Percentiles rank a stretch among this genome's conserved stretches.
These are phyloP conservation scores for Octopus bimaculoides DNA, from an alignment of 1,140 invertebrate genomes.

Conservation along the genomic window DNA sequence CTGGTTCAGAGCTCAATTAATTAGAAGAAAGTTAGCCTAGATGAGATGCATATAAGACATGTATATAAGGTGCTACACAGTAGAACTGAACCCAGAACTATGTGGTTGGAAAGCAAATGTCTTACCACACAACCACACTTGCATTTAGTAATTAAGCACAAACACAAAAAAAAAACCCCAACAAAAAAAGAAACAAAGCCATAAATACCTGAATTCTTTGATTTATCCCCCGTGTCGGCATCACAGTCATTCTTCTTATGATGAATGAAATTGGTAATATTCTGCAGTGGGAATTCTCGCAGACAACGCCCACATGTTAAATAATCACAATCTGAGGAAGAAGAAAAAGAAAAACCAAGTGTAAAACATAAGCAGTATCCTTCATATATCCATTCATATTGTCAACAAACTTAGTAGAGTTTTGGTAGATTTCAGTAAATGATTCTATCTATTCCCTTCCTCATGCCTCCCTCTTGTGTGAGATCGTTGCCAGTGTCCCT, in stretches of 20 bases:
- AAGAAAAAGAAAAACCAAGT: not conserved
- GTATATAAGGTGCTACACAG: too few relatives aligned
- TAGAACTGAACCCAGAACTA: too few relatives aligned
- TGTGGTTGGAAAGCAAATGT: not conserved
- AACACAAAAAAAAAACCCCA: not conserved
- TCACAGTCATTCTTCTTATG: constrained; percentile 42
- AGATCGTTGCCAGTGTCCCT: too few relatives aligned
- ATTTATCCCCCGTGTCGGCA: constrained; percentile 16
- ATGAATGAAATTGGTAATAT: constrained; percentile 42
- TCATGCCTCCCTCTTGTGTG: too few relatives aligned
- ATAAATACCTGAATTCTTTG: constrained; percentile 12
- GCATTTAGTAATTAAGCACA: not conserved
- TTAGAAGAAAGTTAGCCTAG: too few relatives aligned
- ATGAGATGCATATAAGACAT: too few relatives aligned
- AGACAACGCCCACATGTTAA: constrained; percentile 44
- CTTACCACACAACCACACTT: not conserved
- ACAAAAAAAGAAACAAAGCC: not conserved
- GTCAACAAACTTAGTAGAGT: too few relatives aligned
- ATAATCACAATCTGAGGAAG: constrained; percentile 26
- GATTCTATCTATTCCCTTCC: too few relatives aligned
- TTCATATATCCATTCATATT: too few relatives aligned
- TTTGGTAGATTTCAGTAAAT: too few relatives aligned
- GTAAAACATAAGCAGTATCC: too few relatives aligned
- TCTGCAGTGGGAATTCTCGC: constrained; percentile 38
- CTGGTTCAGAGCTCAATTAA: too few relatives aligned